phyloP scores from a whole-genome alignment of 2,888 invertebrate species.

The Drosophila pegasa region DNA sequence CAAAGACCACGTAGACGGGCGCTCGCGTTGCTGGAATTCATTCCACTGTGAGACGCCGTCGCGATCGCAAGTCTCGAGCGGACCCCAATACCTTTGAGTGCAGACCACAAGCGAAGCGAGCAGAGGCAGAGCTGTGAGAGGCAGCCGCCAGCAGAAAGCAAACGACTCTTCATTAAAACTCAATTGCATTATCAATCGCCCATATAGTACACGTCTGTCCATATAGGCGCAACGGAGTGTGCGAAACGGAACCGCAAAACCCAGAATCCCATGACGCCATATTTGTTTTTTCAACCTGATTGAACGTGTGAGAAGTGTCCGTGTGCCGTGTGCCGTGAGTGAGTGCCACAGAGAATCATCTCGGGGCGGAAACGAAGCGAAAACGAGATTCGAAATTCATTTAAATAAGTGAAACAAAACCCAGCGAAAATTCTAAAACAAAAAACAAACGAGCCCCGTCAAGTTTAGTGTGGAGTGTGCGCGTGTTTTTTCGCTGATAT shows the following conservation, averaged over 20 bases:
- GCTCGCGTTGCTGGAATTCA: constrained; percentile 62
- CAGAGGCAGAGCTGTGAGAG: constrained; percentile 22
- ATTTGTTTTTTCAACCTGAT: constrained; percentile 74
- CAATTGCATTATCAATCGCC: constrained; percentile 20
- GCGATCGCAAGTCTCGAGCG: constrained; percentile 74
- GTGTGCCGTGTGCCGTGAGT: too few species aligned
- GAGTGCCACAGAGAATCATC: constrained; percentile 41
- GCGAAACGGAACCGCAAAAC: constrained; percentile 55
- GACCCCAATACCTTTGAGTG: constrained; percentile 25
- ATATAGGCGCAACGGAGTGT: constrained; percentile 39
- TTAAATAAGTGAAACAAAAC: constrained; percentile 37
- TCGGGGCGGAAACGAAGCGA: constrained; percentile 36
- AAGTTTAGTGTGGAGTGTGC: constrained; percentile 31
- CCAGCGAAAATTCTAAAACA: constrained; percentile 34
- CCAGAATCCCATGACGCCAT: constrained; percentile 75
- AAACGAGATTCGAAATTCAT: constrained; percentile 35
- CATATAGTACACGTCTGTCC: constrained; percentile 3
- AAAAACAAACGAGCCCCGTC: constrained; percentile 6
- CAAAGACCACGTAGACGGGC: constrained; percentile 65
- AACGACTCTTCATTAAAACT: constrained; percentile 33
- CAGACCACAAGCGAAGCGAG: constrained; percentile 28
- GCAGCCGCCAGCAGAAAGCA: constrained; percentile 15
- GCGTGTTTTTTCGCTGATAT: constrained; percentile 50
- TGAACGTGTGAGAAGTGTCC: constrained; percentile 50
- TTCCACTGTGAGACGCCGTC: constrained; percentile 79